Percentiles rank a stretch among this genome's conserved stretches.
Evolutionary conservation across 2,888 invertebrate genomes (phyloP).

Genomic region (Plemyria rubiginata): DNA sequence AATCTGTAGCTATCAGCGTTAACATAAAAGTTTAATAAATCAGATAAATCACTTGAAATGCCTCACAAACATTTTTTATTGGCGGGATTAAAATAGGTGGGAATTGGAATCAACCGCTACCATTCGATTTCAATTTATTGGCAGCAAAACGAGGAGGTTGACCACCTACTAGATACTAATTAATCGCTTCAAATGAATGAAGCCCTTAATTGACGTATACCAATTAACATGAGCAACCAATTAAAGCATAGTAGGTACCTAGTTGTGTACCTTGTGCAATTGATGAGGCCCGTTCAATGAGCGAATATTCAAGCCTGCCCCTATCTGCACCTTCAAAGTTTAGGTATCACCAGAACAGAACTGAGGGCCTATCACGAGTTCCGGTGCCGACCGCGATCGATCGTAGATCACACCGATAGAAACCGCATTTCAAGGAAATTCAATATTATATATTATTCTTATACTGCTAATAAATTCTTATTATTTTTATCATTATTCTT

Average conservation of each 20-base stretch:
- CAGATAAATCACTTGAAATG: constrained; percentile 1
- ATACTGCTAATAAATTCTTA: too few relatives aligned
- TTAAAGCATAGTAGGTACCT: constrained; percentile 30
- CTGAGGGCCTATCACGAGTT: too few relatives aligned
- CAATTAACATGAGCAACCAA: constrained; percentile 26
- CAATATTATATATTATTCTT: too few relatives aligned
- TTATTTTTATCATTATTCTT: too few relatives aligned
- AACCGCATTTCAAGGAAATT: too few relatives aligned
- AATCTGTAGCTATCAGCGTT: too few relatives aligned
- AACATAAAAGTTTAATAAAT: not conserved
- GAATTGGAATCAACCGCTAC: constrained; percentile 19
- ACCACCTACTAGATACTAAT: constrained; percentile 24
- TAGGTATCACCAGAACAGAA: too few relatives aligned
- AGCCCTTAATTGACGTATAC: constrained; percentile 27
- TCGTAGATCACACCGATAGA: too few relatives aligned
- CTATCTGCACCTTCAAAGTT: not conserved
- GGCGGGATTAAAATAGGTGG: not conserved
- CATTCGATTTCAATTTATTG: constrained; percentile 29
- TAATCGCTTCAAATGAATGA: constrained; percentile 33
- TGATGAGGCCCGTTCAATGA: not conserved
- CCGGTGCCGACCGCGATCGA: too few relatives aligned
- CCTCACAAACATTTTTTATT: constrained; percentile 5
- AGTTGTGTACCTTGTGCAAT: not conserved
- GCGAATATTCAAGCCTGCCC: not conserved
- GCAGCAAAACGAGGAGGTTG: constrained; percentile 23